phyloP scores from a whole-genome alignment of 2,888 invertebrate genomes.

The Malachius bipustulatus region DNA sequence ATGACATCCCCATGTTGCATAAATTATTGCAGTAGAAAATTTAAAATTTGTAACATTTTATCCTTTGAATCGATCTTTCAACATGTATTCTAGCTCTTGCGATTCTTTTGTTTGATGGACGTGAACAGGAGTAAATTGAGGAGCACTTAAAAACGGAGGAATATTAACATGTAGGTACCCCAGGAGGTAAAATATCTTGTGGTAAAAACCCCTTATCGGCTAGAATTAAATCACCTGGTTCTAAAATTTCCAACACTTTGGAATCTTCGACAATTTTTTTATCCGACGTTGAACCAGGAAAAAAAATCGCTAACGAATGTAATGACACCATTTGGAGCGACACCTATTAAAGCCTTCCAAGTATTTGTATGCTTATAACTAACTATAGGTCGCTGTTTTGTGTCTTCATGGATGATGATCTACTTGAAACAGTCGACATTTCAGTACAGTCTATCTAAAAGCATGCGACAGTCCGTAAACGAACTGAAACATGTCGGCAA shows the following conservation, averaged over 20 bases:
- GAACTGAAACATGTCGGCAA: conserved; percentile 2
- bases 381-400: conserved; percentile 6
- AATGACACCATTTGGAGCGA: conserved; percentile 10
- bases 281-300: conserved; percentile 15
- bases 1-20: background rate
- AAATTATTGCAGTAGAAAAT: conserved; percentile 1
- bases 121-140: conserved; percentile 7
- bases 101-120: conserved; percentile 3
- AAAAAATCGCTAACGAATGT: conserved; percentile 9
- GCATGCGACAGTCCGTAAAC: conserved; percentile 9
- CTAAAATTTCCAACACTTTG: conserved; percentile 16
- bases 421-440: conserved; percentile 3
- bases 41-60: conserved; percentile 4
- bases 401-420: background rate
- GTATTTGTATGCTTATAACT: conserved; percentile 8
- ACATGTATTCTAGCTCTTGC: conserved; percentile 6
- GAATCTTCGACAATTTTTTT: conserved; percentile 15
- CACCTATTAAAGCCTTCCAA: conserved; percentile 3
- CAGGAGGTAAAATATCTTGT: too few species aligned
- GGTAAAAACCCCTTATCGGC: conserved; percentile 23
- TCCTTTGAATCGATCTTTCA: conserved; percentile 6
- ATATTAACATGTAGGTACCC: conserved; percentile 23
- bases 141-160: conserved; percentile 18
- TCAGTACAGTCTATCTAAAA: conserved; percentile 12
- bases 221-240: conserved; percentile 19